Evolutionary conservation across 2,113 vertebrate genomes (phyloP), one percentile per base, ranked within the genome.

Genomic region (Pycnonotus jocosus): DNA sequence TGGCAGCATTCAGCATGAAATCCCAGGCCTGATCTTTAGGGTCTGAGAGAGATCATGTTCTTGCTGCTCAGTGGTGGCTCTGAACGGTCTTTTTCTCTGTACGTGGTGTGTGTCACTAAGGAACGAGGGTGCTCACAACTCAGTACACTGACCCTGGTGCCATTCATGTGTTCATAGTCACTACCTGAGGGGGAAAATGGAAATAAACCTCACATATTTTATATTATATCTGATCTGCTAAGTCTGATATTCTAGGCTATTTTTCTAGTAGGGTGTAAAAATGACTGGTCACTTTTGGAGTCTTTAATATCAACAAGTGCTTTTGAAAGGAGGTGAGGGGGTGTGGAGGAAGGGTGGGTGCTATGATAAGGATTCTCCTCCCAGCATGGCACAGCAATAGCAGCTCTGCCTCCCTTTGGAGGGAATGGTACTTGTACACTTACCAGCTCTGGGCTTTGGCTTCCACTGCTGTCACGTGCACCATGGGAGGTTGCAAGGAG

Each of bases 311-410:
- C 37, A 80, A 15, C 0, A 6, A 66, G 19, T 10, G 6, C 15
- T 64, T 74, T 60, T 31, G 45, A 10, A 56, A 37, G 28, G 20
- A 64, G 61, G 8, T 2, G 17, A 31, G 12, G 4, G 11, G 6
- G 13, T 62, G 27, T 90, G 60, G 38, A 72, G 35, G 44, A 80
- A 76, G 33, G 16, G 7, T 82, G 35, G 17, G 13, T 15, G 35
- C 12, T 1, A 3, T 31, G 18, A 16, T 56, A 47, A 80, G 24
- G 22, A 23, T 33, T 69, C 13, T 18, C 10, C 37, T 60, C 45
- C 24, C 24, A 35, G 15, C 31, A 22, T 1, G 11, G 28, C 0
- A 0, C 31, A 30, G 31, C 30, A 47, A 8, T 10, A 83, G 35
- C 16, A 47, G 11, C 28, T 84, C 42, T 78, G 38, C 16, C 38